phyloP scores from a whole-genome alignment of 1,140 invertebrate species.

The Asobara japonica region DNA sequence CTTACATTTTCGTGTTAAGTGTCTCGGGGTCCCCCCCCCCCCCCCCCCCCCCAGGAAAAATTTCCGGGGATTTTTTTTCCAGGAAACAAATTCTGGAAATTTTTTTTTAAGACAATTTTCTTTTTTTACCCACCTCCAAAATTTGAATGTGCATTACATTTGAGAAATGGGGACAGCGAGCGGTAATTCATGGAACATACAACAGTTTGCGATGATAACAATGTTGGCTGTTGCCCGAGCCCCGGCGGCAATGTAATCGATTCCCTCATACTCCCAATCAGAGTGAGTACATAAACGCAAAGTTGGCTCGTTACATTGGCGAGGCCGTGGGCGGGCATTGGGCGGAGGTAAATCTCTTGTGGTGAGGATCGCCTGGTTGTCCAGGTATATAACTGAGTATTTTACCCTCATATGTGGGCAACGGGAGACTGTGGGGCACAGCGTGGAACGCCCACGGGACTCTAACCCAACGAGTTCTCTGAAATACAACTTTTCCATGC shows the following conservation, averaged over 20 bases:
- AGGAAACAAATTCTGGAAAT: no score
- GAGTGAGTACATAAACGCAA: not conserved
- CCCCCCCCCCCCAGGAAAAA: no score
- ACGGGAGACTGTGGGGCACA: not conserved
- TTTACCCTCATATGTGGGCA: not conserved
- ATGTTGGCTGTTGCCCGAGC: not conserved
- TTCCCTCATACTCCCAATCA: not conserved
- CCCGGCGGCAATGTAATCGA: not conserved
- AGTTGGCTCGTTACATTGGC: not conserved
- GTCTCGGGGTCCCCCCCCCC: no score
- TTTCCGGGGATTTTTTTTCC: no score
- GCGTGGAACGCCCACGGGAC: conserved; percentile 19
- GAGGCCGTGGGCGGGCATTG: not conserved
- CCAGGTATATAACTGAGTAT: not conserved
- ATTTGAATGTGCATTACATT: not conserved
- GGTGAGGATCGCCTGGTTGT: not conserved
- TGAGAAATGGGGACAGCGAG: not conserved
- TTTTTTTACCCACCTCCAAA: no score
- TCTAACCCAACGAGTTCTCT: conserved; percentile 21
- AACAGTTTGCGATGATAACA: not conserved
- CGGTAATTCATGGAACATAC: not conserved
- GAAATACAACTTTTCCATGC: conserved; percentile 14
- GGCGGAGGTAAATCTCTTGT: not conserved
- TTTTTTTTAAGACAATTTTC: no score
- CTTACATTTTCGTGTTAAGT: no score